A percentile compares a stretch with the other conserved stretches of the same genome.
Evolutionary conservation across 2,797 vertebrate species (phyloP).

Genomic region (Catostomus latipinnis): DNA sequence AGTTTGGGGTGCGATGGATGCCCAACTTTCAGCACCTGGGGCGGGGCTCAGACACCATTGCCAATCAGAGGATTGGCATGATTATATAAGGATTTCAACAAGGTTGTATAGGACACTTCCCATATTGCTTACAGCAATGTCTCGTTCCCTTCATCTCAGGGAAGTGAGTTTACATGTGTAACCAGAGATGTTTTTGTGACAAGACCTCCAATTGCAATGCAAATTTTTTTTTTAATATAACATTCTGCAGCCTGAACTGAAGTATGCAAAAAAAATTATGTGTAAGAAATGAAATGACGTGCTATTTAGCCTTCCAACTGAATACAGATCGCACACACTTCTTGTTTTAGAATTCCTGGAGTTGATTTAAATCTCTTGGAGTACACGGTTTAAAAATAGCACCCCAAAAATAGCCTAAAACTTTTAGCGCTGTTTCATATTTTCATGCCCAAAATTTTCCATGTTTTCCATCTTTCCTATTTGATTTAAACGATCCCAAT

Average conservation of each 20-base stretch:
- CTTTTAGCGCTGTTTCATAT: no score
- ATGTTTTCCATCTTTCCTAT: not conserved
- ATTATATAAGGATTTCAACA: no score
- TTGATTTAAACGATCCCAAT: slow-evolving; percentile 3
- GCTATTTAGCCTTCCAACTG: not conserved
- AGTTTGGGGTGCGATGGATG: no score
- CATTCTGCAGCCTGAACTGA: not conserved
- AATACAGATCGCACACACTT: not conserved
- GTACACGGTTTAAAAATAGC: not conserved
- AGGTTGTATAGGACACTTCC: no score
- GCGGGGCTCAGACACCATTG: no score
- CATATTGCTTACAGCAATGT: no score
- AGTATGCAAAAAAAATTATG: not conserved
- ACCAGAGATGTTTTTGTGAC: not conserved
- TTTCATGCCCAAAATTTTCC: not conserved
- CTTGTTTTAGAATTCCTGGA: slow-evolving; percentile 5
- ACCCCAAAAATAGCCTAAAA: not conserved
- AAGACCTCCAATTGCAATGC: no score
- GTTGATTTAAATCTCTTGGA: not conserved
- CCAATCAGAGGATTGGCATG: no score
- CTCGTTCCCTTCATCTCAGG: no score
- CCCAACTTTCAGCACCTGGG: no score
- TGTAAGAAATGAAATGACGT: not conserved
- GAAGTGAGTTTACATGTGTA: no score
- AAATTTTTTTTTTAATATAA: no score